Evolutionary conservation across 2,797 vertebrate species (phyloP), one percentile per base, ranked within the genome.

Genomic region (Pseudochirops cupreus): DNA sequence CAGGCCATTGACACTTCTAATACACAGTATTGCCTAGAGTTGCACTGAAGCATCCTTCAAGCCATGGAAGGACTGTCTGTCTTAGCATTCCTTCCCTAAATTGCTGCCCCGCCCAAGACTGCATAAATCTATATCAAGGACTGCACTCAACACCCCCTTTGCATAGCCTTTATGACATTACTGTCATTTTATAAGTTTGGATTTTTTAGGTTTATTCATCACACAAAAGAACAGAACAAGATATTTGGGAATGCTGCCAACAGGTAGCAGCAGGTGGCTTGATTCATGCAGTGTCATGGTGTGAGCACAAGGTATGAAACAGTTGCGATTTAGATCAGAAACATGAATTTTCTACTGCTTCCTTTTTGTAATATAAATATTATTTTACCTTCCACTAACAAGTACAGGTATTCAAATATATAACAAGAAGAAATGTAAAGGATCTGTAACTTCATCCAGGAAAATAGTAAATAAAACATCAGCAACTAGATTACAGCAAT

Each of bases 321-420:
- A 46, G n/a, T 82, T 82, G 67, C 7, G n/a, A 82, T 82, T 46
- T 82, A 82, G 67, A 82, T 82, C 67, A 82, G 67, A 82, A 82
- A 24, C 67, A 46, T 82, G 67, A 82, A 82, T 82, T 82, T 82
- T 82, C 67, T 82, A 24, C n/a, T 82, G 67, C n/a, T 82, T 82
- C n/a, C 67, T 39, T 82, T 82, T 82, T 82, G 67, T 82, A 82
- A 82, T 39, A 82, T 39, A 82, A 82, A 82, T 82, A 82, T 82
- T 82, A 82, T 82, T 82, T 82, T 82, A 82, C n/a, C n/a, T 46
- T 82, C 67, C 67, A 82, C 67, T 82, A 82, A 82, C 67, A 82
- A 82, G n/a, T 46, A 39, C 18, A 82, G 67, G 67, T 82, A 82
- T 82, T 39, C 18, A 62, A 62, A 46, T 82, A 82, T 82, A 7